Conservation (phyloP, 2,888 invertebrate genomes). For the Reticulitermes lucifugus region DNA sequence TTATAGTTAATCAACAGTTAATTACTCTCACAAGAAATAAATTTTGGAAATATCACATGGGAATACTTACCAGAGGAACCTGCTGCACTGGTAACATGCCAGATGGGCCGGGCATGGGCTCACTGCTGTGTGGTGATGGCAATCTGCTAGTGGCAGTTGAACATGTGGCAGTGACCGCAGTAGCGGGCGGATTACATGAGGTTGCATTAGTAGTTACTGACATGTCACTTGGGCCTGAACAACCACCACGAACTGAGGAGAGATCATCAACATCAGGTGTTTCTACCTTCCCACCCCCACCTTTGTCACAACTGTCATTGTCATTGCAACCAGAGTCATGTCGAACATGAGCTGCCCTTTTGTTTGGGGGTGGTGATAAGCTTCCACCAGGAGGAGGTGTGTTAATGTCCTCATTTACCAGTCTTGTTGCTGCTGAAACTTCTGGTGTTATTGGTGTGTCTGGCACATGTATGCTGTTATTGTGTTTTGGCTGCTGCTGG, state of each 20-base stretch:
- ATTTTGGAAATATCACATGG: no score
- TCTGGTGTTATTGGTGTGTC: slow-evolving; percentile 53
- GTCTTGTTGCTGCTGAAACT: slow-evolving; percentile 45
- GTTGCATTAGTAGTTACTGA: slow-evolving; percentile 51
- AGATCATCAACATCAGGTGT: slow-evolving; percentile 51
- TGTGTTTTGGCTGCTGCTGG: slow-evolving; percentile 51
- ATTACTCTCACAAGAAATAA: no score
- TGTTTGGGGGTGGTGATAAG: slow-evolving; percentile 49
- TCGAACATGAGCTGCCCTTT: slow-evolving; percentile 51
- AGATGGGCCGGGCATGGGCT: slow-evolving; percentile 84
- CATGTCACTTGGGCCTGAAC: slow-evolving; percentile 53
- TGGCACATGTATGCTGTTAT: slow-evolving; percentile 54
- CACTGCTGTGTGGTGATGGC: slow-evolving; percentile 74
- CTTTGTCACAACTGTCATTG: slow-evolving; percentile 53
- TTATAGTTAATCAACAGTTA: no score
- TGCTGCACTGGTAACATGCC: slow-evolving; percentile 88
- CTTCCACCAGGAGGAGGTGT: slow-evolving; percentile 55
- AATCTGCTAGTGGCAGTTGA: slow-evolving; percentile 54
- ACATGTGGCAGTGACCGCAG: slow-evolving; percentile 58
- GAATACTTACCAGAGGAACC: slow-evolving; percentile 82
- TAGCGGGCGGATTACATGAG: slow-evolving; percentile 57
- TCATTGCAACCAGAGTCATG: slow-evolving; percentile 56
- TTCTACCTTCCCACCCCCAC: slow-evolving; percentile 47
- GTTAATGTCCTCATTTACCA: slow-evolving; percentile 51
- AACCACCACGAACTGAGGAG: slow-evolving; percentile 47